Evolutionary conservation across 2,888 invertebrate genomes (phyloP).

Genomic region (Pasiphila rectangulata): DNA sequence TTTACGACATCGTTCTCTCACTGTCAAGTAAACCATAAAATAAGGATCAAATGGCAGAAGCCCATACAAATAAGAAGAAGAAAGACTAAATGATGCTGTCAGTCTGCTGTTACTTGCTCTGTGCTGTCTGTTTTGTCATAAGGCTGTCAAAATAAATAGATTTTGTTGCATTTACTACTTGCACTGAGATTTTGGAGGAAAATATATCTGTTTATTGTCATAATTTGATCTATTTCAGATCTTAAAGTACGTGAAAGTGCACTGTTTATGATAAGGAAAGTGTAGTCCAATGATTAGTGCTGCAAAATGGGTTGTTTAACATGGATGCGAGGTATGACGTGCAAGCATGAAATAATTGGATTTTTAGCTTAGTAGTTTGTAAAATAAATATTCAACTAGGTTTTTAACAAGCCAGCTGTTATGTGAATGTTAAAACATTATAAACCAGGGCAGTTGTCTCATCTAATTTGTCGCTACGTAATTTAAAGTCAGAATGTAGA

Average conservation of each 20-base stretch:
- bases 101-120: too few species aligned
- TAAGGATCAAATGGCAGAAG: too few species aligned
- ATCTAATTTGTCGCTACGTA: not conserved
- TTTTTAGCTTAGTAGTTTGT: constrained; percentile 6
- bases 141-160: not conserved
- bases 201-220: not conserved
- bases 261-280: constrained; percentile 7
- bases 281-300: constrained; percentile 45
- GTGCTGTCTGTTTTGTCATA: too few species aligned
- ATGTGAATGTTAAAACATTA: not conserved
- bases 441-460: not conserved
- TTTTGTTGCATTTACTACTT: not conserved
- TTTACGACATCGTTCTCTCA: too few species aligned
- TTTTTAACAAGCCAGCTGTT: not conserved
- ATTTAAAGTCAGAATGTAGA: too few species aligned
- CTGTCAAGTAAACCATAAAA: too few species aligned
- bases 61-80: too few species aligned
- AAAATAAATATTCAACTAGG: not conserved
- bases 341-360: constrained; percentile 30
- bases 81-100: too few species aligned
- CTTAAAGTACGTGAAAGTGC: constrained; percentile 4
- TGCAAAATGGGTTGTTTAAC: constrained; percentile 69
- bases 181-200: not conserved
- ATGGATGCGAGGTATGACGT: constrained; percentile 74
- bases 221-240: not conserved